These are phyloP conservation scores for Arremon brunneinucha DNA, from an alignment of 2,797 vertebrate genomes.

Conservation along the genomic window DNA sequence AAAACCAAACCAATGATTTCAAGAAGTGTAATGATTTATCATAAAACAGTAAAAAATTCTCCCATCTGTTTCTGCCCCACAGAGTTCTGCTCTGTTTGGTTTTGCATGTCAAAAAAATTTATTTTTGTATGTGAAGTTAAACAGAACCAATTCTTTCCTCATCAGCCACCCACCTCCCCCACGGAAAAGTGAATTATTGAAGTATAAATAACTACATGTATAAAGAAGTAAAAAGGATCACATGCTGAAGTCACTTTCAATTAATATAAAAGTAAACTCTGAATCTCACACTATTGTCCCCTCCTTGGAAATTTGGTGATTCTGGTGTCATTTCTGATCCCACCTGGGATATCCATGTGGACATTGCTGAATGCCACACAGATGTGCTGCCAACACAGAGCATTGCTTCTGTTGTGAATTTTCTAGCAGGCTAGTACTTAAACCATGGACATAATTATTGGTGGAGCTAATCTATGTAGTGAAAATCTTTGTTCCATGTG, in stretches of 20 bases:
- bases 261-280: neutral
- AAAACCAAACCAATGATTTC: neutral
- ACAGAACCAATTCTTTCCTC: neutral
- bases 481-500: neutral
- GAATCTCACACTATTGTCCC: neutral
- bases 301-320: neutral
- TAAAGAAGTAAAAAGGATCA: neutral
- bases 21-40: neutral
- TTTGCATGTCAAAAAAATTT: neutral
- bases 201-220: neutral
- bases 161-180: neutral
- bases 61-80: neutral
- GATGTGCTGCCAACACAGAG: neutral
- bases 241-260: neutral
- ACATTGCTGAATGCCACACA: neutral
- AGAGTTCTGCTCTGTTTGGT: neutral
- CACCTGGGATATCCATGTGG: neutral
- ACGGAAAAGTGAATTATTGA: neutral
- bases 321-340: neutral
- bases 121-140: neutral
- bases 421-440: neutral
- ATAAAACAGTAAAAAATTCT: neutral
- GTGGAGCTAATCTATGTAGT: neutral
- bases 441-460: neutral
- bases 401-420: accelerated